phyloP scores from a whole-genome alignment of 2,113 vertebrate species.

The Jacana jacana region DNA sequence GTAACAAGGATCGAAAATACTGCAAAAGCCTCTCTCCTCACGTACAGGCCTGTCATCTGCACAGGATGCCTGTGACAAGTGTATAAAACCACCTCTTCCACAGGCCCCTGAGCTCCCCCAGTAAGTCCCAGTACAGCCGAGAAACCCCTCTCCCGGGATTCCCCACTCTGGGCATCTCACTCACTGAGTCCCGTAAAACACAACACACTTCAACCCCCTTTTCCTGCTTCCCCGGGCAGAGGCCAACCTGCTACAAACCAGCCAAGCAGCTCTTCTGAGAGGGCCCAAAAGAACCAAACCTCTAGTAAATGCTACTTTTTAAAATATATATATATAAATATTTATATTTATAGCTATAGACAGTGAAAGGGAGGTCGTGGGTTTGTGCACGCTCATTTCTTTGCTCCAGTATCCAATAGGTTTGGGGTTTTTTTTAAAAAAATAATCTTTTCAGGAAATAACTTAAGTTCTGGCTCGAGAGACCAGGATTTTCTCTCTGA shows the following conservation, averaged over 20 bases:
- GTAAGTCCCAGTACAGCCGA: not conserved
- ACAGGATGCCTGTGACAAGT: slow-evolving; percentile 46
- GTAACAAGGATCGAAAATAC: slow-evolving; percentile 16
- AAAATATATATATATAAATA: slow-evolving; percentile 56
- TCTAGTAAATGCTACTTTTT: slow-evolving; percentile 13
- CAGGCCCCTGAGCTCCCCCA: slow-evolving; percentile 37
- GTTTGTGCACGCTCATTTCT: slow-evolving; percentile 45
- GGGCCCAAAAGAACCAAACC: not conserved
- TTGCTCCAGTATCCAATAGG: slow-evolving; percentile 51
- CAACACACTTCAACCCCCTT: slow-evolving; percentile 26
- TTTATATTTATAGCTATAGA: slow-evolving; percentile 50
- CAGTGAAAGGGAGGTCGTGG: slow-evolving; percentile 56
- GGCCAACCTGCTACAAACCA: slow-evolving; percentile 49
- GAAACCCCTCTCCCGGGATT: slow-evolving; percentile 56
- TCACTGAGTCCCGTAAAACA: slow-evolving; percentile 37
- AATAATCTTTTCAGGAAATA: slow-evolving; percentile 56
- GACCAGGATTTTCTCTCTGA: slow-evolving; percentile 10
- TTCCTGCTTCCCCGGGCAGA: not conserved
- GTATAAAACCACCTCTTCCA: slow-evolving; percentile 30
- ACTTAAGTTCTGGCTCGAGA: slow-evolving; percentile 36
- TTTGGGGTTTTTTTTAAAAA: too few species aligned
- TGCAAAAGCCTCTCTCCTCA: slow-evolving; percentile 17
- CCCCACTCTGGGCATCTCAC: not conserved
- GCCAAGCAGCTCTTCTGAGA: slow-evolving; percentile 51
- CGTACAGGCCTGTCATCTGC: not conserved